Percentiles rank a stretch among this genome's conserved stretches.
These are phyloP conservation scores for Endotricha flammealis DNA, from an alignment of 2,888 invertebrate genomes.

Conservation along the genomic window DNA sequence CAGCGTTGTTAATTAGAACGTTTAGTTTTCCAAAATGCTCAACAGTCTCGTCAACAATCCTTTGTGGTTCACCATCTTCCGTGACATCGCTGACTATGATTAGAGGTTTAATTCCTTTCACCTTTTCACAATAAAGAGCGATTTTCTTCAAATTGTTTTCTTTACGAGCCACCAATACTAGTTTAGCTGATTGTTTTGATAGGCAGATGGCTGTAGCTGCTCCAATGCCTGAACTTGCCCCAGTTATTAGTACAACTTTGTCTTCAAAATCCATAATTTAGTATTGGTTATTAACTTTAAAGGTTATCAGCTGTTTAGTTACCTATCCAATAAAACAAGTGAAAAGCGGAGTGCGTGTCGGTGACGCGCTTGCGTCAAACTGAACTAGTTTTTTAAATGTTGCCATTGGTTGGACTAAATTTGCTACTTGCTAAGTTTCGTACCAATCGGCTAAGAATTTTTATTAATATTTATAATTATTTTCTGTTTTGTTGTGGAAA, in stretches of 20 bases:
- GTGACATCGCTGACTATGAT: conserved; percentile 81
- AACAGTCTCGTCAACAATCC: conserved; percentile 83
- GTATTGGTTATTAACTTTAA: conserved; percentile 9
- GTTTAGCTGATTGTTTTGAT: conserved; percentile 80
- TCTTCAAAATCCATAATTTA: conserved; percentile 75
- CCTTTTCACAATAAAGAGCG: conserved; percentile 70
- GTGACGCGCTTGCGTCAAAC: background rate
- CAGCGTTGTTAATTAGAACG: conserved; percentile 92
- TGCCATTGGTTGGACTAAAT: background rate
- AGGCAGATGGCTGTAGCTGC: conserved; percentile 83
- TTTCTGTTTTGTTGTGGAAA: no score
- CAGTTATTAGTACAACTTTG: conserved; percentile 81
- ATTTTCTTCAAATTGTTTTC: conserved; percentile 55
- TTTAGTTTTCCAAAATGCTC: conserved; percentile 84
- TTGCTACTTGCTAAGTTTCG: no score
- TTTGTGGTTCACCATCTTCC: conserved; percentile 81
- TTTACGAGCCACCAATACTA: conserved; percentile 79
- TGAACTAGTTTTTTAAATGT: background rate
- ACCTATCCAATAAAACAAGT: no score
- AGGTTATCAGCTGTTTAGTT: conserved; percentile 23
- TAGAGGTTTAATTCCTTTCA: conserved; percentile 76
- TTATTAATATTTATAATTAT: no score
- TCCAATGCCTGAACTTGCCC: conserved; percentile 87
- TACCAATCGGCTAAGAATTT: no score
- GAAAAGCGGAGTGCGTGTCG: no score